These are phyloP conservation scores for Anolis sagrei DNA, from an alignment of 2,113 vertebrate species.

Conservation along the genomic window DNA sequence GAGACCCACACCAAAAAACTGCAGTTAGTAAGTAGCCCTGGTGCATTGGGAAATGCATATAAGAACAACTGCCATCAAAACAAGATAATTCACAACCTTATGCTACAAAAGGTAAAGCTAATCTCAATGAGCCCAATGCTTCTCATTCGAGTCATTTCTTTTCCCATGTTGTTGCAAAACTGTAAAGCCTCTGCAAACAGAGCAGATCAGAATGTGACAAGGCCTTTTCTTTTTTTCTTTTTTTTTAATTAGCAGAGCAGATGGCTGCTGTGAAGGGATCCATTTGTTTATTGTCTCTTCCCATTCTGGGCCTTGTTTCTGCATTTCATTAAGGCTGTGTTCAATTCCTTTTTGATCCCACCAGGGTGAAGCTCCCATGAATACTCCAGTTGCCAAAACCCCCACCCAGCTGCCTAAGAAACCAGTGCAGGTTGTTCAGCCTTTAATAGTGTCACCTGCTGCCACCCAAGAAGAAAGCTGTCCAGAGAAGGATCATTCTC, in stretches of 20 bases:
- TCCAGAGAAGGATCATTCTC: constrained; percentile 44
- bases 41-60: too few species aligned
- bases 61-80: too few species aligned
- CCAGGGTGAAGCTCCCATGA: constrained; percentile 69
- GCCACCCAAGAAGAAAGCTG: constrained; percentile 54
- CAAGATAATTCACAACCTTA: too few species aligned
- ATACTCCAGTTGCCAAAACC: constrained; percentile 75
- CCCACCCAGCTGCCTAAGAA: constrained; percentile 65
- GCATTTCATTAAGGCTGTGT: not conserved
- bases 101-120: too few species aligned
- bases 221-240: not conserved
- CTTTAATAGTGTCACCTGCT: constrained; percentile 56
- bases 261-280: not conserved
- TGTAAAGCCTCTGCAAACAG: not conserved
- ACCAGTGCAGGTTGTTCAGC: constrained; percentile 67
- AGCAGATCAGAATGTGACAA: not conserved
- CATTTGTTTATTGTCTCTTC: not conserved
- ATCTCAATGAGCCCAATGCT: not conserved
- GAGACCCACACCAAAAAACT: too few species aligned
- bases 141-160: not conserved
- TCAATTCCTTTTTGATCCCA: constrained; percentile 35
- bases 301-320: not conserved
- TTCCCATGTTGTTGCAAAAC: not conserved
- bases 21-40: too few species aligned
- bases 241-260: not conserved